Evolutionary conservation across 2,113 vertebrate genomes (phyloP).

Genomic region (Ptyas mucosa): DNA sequence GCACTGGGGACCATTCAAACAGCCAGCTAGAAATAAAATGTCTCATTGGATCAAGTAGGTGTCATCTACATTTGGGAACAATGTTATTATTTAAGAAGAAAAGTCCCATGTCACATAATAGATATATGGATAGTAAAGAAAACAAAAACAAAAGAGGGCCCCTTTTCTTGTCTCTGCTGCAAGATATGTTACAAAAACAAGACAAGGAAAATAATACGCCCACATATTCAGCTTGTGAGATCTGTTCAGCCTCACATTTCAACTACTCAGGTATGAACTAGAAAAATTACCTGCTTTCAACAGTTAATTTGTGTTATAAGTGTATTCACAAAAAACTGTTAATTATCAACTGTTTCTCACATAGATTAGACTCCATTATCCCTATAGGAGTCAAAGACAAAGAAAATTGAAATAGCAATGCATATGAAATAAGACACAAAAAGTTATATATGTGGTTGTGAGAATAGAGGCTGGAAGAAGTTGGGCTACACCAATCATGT

Average conservation of each 20-base stretch:
- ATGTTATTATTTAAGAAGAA: not conserved
- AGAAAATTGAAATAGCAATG: too few species aligned
- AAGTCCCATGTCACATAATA: not conserved
- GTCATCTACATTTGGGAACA: not conserved
- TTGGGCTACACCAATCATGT: not conserved
- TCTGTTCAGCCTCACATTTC: not conserved
- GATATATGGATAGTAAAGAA: not conserved
- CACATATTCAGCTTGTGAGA: not conserved
- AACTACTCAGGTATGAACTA: not conserved
- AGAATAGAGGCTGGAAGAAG: not conserved
- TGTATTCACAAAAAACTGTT: not conserved
- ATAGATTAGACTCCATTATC: not conserved
- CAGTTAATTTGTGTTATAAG: not conserved
- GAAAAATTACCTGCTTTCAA: not conserved
- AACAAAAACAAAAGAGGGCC: too few species aligned
- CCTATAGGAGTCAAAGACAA: not conserved
- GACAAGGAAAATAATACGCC: not conserved
- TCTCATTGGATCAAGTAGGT: not conserved
- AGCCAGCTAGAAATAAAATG: not conserved
- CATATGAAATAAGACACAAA: not conserved
- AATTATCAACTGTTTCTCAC: not conserved
- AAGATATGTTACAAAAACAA: not conserved
- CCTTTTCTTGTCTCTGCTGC: not conserved
- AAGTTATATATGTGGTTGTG: not conserved
- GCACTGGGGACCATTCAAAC: not conserved